These are phyloP conservation scores for Volucella inanis DNA, from an alignment of 2,888 invertebrate species.

Conservation along the genomic window DNA sequence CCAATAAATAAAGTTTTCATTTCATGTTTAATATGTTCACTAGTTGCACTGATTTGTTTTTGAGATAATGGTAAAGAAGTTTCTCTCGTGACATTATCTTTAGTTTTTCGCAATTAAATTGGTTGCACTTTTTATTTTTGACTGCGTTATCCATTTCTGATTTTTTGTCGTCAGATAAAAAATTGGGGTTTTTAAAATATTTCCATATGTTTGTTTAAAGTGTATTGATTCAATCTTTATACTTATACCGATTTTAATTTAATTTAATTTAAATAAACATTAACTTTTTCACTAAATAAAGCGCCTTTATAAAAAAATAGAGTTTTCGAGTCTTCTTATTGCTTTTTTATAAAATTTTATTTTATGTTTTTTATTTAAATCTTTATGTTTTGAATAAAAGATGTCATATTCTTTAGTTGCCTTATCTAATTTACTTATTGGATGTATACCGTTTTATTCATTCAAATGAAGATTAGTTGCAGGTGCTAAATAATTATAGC, in stretches of 20 bases:
- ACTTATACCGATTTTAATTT: constrained; percentile 43
- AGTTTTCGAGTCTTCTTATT: too few species aligned
- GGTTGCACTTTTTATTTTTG: too few species aligned
- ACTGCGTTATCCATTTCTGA: too few species aligned
- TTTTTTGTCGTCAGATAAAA: neutral
- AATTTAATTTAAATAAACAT: constrained; percentile 23
- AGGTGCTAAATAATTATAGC: too few species aligned
- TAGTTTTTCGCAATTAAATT: neutral
- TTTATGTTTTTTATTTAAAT: too few species aligned
- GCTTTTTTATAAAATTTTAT: too few species aligned
- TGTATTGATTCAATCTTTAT: constrained; percentile 9
- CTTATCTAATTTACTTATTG: too few species aligned
- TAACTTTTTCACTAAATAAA: neutral
- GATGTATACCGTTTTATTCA: too few species aligned
- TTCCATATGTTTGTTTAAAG: constrained; percentile 31
- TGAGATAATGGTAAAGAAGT: constrained; percentile 27
- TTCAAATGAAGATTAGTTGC: too few species aligned
- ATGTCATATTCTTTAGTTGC: too few species aligned
- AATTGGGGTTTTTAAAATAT: constrained; percentile 8
- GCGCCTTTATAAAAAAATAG: too few species aligned
- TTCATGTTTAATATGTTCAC: constrained; percentile 35
- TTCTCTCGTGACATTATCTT: constrained; percentile 17
- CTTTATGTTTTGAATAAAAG: too few species aligned
- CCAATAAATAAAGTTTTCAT: constrained; percentile 39
- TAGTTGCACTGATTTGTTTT: constrained; percentile 29